These are phyloP conservation scores for Sarotherodon lohbergeri DNA, from an alignment of 2,113 vertebrate genomes.

Conservation along the genomic window DNA sequence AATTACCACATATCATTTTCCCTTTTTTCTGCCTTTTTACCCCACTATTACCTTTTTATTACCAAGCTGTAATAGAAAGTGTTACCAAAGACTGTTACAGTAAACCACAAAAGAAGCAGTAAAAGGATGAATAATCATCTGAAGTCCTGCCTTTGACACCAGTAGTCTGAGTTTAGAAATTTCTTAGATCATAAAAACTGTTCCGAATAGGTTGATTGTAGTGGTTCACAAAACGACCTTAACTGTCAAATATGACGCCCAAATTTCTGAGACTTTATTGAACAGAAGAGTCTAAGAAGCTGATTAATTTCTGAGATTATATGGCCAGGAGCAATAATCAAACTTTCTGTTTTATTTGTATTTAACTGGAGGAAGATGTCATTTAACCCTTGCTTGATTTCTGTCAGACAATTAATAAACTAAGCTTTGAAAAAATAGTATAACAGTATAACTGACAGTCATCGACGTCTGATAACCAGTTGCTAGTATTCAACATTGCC, in stretches of 20 bases:
- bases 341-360: not conserved
- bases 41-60: not conserved
- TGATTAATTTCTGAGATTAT: not conserved
- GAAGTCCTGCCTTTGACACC: not conserved
- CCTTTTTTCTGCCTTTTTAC: not conserved
- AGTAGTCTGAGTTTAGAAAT: not conserved
- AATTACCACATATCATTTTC: not conserved
- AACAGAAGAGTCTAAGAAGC: not conserved
- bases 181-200: not conserved
- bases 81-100: not conserved
- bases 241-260: not conserved
- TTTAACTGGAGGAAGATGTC: not conserved
- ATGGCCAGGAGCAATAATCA: not conserved
- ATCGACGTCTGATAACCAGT: not conserved
- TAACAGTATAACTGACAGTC: not conserved
- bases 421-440: not conserved
- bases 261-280: not conserved
- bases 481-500: not conserved
- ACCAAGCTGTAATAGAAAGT: not conserved
- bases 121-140: not conserved
- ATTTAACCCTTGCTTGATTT: not conserved
- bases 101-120: not conserved
- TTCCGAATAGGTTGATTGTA: not conserved
- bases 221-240: fast-evolving
- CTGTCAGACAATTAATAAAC: not conserved